phyloP scores from a whole-genome alignment of 2,113 vertebrate species.

The Oenanthe oenanthe region DNA sequence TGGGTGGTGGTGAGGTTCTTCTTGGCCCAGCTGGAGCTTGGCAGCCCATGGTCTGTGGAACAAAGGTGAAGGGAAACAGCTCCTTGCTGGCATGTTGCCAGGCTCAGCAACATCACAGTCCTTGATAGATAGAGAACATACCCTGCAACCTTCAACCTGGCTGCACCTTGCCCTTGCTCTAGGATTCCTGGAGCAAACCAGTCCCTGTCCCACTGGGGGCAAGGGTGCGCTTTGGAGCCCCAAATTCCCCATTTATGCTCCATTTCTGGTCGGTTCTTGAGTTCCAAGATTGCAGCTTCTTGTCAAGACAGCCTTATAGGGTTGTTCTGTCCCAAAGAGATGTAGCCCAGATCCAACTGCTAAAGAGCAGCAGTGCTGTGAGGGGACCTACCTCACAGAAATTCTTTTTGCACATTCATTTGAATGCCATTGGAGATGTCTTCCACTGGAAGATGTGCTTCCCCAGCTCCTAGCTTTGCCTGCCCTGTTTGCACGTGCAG shows the following conservation, averaged over 20 bases:
- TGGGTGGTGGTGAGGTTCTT: accelerated
- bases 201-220: too few species aligned
- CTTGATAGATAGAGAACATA: neutral
- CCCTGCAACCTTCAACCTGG: accelerated
- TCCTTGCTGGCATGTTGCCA: accelerated
- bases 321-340: neutral
- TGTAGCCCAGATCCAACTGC: accelerated
- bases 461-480: neutral
- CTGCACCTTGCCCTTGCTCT: neutral
- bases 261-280: neutral
- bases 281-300: neutral
- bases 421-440: neutral
- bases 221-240: neutral
- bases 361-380: neutral
- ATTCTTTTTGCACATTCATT: neutral
- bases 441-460: neutral
- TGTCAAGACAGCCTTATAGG: neutral
- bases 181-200: neutral
- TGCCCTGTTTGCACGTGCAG: accelerated
- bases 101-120: accelerated
- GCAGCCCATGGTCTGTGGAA: neutral
- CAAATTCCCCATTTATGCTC: accelerated
- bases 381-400: neutral
- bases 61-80: neutral
- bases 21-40: neutral